phyloP scores from a whole-genome alignment of 2,113 vertebrate genomes.

The Erythrolamprus reginae region DNA sequence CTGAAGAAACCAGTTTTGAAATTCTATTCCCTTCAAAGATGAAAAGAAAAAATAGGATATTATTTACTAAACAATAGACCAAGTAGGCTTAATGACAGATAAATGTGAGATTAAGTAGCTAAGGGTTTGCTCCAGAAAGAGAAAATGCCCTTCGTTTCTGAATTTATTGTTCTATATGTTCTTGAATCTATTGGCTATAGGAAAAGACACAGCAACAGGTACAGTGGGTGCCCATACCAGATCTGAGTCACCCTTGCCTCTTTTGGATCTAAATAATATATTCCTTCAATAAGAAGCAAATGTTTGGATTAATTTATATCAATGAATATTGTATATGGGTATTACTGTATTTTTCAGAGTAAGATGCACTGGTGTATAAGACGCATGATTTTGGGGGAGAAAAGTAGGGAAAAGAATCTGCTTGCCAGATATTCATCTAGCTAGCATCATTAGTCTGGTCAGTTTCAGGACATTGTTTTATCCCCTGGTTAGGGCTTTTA shows the following conservation, averaged over 20 bases:
- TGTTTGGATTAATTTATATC: not conserved
- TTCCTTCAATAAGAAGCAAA: not conserved
- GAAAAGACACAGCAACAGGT: not conserved
- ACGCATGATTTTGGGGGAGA: no score
- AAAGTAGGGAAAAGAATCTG: no score
- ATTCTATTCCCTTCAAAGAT: not conserved
- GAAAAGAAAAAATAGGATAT: not conserved
- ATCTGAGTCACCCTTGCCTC: not conserved
- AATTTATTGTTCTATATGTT: not conserved
- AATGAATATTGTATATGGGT: not conserved
- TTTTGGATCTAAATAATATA: not conserved
- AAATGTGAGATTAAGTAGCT: not conserved
- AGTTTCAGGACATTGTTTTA: no score
- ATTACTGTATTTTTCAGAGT: no score
- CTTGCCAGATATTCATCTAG: no score
- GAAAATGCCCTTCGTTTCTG: not conserved
- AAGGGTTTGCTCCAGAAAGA: not conserved
- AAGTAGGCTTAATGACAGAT: not conserved
- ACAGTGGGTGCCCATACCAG: not conserved
- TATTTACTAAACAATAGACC: not conserved
- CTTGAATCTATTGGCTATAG: not conserved
- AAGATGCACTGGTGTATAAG: no score
- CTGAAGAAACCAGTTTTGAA: not conserved
- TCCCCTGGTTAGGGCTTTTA: no score
- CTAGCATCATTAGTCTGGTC: no score